Conservation (phyloP, 2,888 invertebrate genomes). For the Sialis fuliginosa region DNA sequence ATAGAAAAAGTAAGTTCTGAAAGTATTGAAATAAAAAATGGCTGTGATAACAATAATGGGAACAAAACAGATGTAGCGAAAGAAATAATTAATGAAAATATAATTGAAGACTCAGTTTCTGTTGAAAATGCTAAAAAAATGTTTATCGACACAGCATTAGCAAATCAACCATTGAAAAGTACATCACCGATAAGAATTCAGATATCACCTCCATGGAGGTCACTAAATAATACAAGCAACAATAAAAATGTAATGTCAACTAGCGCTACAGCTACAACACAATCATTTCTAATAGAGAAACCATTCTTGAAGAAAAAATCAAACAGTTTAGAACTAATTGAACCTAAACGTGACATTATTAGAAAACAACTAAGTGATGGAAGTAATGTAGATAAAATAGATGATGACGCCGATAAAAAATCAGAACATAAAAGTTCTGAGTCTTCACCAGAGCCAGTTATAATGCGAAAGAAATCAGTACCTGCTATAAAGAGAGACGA, state of each 20-base stretch:
- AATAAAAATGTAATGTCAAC: slow-evolving; percentile 8
- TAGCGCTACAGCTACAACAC: slow-evolving; percentile 5
- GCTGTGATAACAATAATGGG: slow-evolving; percentile 10
- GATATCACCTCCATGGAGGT: background rate
- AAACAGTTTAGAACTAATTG: slow-evolving; percentile 33
- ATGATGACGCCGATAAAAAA: slow-evolving; percentile 22
- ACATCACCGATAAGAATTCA: background rate
- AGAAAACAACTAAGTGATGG: slow-evolving; percentile 2
- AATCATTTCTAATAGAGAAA: slow-evolving; percentile 17
- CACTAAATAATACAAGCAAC: slow-evolving; percentile 5
- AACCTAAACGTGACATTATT: slow-evolving; percentile 16
- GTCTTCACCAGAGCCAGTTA: slow-evolving; percentile 23
- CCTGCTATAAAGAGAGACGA: slow-evolving; percentile 37
- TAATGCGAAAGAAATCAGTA: slow-evolving; percentile 37
- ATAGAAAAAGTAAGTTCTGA: slow-evolving; percentile 15
- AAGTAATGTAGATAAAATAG: background rate
- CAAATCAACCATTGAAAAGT: slow-evolving; percentile 4
- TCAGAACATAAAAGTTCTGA: slow-evolving; percentile 26
- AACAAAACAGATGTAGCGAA: slow-evolving; percentile 3
- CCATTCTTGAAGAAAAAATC: slow-evolving; percentile 35
- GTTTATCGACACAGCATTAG: background rate
- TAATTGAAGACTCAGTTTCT: no score
- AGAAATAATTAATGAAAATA: slow-evolving; percentile 7
- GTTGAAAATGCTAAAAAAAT: slow-evolving; percentile 5
- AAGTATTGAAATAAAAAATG: slow-evolving; percentile 7